Conservation (phyloP, 1,140 invertebrate species). For the Hyphantria cunea region DNA sequence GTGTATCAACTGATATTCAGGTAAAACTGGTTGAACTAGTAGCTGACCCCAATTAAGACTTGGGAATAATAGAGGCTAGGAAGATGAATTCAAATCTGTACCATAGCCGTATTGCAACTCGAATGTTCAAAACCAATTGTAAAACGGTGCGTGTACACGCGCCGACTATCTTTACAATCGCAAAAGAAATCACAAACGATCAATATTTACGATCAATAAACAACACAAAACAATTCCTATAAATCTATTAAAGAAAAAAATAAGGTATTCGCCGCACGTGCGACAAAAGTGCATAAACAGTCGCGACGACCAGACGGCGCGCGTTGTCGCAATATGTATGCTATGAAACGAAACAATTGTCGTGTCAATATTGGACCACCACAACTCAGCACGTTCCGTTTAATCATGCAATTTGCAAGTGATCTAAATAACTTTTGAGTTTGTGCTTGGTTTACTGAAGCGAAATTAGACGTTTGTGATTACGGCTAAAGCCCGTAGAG, state of each 20-base stretch:
- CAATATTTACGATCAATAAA: conserved; percentile 16
- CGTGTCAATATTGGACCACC: conserved; percentile 35
- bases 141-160: neutral
- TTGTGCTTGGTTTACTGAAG: neutral
- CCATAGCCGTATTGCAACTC: too few species aligned
- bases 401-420: conserved; percentile 23
- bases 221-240: conserved; percentile 13
- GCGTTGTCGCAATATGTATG: conserved; percentile 28
- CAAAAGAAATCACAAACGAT: neutral
- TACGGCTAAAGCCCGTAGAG: too few species aligned
- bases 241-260: conserved; percentile 15
- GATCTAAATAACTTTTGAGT: conserved; percentile 21
- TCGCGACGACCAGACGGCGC: conserved; percentile 21
- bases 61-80: too few species aligned
- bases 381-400: conserved; percentile 23
- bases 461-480: too few species aligned
- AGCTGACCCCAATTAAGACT: too few species aligned
- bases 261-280: conserved; percentile 29
- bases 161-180: neutral
- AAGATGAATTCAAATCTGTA: too few species aligned
- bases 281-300: conserved; percentile 14
- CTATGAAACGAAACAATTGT: conserved; percentile 19
- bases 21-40: too few species aligned
- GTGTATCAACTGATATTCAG: too few species aligned
- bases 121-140: neutral